Base-by-base conservation (phyloP, 2,888 invertebrate species). In the Brenthis ino region DNA sequence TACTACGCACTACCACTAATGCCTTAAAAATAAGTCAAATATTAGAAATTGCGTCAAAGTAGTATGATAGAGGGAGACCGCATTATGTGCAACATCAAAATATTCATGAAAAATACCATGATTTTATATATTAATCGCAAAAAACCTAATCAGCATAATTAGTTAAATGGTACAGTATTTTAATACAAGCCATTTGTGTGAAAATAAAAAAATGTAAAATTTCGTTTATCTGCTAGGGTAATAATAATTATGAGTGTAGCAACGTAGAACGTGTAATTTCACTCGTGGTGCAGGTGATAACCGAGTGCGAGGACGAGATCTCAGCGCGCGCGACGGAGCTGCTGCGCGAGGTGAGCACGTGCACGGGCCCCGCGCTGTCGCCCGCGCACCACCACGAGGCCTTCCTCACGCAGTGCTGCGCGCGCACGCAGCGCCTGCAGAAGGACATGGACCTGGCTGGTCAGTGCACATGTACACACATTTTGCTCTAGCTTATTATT, bases 271-370 rank as follows among this genome's bases (percentile, higher is more conserved):
- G 4, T 58, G 13, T 28, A 8, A 43, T 43, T 11, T 43, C 8
- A 11, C 37, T 11, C 37, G 37, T 11, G 37, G 11, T n/a, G 14
- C 77, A 96, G 96, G 96, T 97, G 48, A 97, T 99, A 76, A 96
- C 98, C 28, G 96, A 97, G 76, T 97, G 98, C 76, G 95, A 96
- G 1, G 98, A 99, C 84, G 98, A 98, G 79, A 98, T 99, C 78
- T 98, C 99, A 13, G 95, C 95, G 80, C 96, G 98, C 78, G 99
- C 98, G 24, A 98, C 98, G 76, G 97, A 97, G 88, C 91, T 99
- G 76, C 91, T 99, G 70, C 97, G 97, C 80, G 98, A 98, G 93
- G 97, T 98, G 71, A 97, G 97, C 83, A 98, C 99, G 60, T 98
- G 98, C 88, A 94, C 99, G 74, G 98, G 99, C 14, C 97, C 98